Evolutionary conservation across 2,113 vertebrate genomes (phyloP), one percentile per base, ranked within the genome.

Genomic region (Hucho hucho): DNA sequence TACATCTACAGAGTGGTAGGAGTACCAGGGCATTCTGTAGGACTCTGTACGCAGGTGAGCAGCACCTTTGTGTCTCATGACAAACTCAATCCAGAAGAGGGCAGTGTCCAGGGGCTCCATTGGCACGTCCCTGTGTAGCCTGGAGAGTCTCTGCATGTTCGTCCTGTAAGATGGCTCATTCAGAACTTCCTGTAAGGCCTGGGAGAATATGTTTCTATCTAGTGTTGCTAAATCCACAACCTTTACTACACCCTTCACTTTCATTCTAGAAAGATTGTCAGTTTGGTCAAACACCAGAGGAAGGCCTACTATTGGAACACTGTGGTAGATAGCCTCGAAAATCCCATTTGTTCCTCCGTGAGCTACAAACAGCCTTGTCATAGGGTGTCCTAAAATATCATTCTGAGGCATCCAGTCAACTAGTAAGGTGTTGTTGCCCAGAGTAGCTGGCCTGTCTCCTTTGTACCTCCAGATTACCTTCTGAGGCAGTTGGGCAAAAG

Each of bases 11-110:
- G 53, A 61, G 28, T 32, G 64, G 64, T 92, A 93, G 25, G 79
- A 76, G 20, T 91, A 93, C 91, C 91, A 93, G 24, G 92, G 85
- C 82, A 93, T 74, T 47, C 53, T 87, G 81, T 87, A 90, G 25
- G 88, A 91, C 37, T 87, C 88, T 0, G 90, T 70, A 65, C 69
- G 90, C 37, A 94, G 83, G 79, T 92, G 91, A 75, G 88, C 83
- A 12, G 89, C 92, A 28, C 92, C 92, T 90, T 87, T 88, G 84
- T 93, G 90, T 69, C 90, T 89, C 70, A 93, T 92, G 25, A 92
- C 89, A 79, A 86, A 93, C 85, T 93, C 92, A 12, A 90, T 90
- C 92, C 93, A 94, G 89, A 91, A 93, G 75, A 93, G 28, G 69
- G 91, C 92, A 1, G n/a, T 78, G 20, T 93, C 87, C 37, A 93